These are phyloP conservation scores for Drosophila paranaensis DNA, from an alignment of 2,888 invertebrate species.

Conservation along the genomic window DNA sequence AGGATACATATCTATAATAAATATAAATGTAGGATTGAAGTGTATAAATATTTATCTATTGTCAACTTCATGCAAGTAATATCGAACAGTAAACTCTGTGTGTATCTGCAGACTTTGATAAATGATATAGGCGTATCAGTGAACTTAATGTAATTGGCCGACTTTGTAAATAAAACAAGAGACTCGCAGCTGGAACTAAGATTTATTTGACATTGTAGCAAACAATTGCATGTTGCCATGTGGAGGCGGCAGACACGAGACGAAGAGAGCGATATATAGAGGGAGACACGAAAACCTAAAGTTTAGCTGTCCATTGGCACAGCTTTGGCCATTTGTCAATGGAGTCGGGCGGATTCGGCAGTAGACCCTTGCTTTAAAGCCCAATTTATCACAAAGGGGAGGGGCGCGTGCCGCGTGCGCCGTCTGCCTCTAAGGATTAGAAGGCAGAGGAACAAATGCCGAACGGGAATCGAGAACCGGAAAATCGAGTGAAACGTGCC, in stretches of 20 bases:
- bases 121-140: constrained; percentile 46
- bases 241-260: neutral
- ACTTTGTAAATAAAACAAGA: constrained; percentile 73
- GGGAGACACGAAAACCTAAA: constrained; percentile 20
- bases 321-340: constrained; percentile 71
- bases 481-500: constrained; percentile 82
- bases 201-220: constrained; percentile 68
- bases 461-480: constrained; percentile 66
- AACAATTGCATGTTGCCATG: constrained; percentile 65
- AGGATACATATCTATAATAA: no score
- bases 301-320: constrained; percentile 62
- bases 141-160: constrained; percentile 72
- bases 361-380: constrained; percentile 68
- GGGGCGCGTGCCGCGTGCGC: constrained; percentile 63
- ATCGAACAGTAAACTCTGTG: constrained; percentile 10
- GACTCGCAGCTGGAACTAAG: constrained; percentile 54
- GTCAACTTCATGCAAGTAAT: constrained; percentile 13
- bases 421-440: constrained; percentile 54
- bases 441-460: constrained; percentile 40
- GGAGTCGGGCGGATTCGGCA: constrained; percentile 36
- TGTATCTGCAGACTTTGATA: constrained; percentile 35
- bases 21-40: neutral
- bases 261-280: neutral
- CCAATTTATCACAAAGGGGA: constrained; percentile 74
- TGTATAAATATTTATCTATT: constrained; percentile 27